phyloP scores from a whole-genome alignment of 1,140 invertebrate species.

The Scaptodrosophila lebanonensis region DNA sequence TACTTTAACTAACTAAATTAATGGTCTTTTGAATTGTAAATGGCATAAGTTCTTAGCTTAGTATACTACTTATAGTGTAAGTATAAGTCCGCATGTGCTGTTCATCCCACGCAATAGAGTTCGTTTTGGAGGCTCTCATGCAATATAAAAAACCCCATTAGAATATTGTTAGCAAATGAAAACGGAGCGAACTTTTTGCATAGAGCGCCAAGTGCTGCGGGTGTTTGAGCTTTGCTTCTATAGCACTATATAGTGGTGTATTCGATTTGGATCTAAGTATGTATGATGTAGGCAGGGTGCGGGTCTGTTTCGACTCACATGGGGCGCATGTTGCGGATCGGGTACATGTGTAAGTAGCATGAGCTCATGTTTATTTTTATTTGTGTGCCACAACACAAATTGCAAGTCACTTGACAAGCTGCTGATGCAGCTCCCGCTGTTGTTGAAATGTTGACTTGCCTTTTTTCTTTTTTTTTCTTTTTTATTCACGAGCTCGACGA shows the following conservation, averaged over 20 bases:
- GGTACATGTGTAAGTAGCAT: slow-evolving; percentile 59
- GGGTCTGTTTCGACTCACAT: too few relatives aligned
- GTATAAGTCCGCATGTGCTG: too few relatives aligned
- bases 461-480: slow-evolving; percentile 33
- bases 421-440: slow-evolving; percentile 77
- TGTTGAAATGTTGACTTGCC: slow-evolving; percentile 77
- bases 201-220: slow-evolving; percentile 65
- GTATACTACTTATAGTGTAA: too few relatives aligned
- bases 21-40: too few relatives aligned
- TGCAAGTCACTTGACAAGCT: slow-evolving; percentile 77
- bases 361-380: slow-evolving; percentile 77
- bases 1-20: too few relatives aligned
- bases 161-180: slow-evolving; percentile 33
- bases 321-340: slow-evolving; percentile 6
- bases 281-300: slow-evolving; percentile 22
- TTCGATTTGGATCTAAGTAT: slow-evolving; percentile 53
- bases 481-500: slow-evolving; percentile 46
- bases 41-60: too few relatives aligned
- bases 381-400: slow-evolving; percentile 70
- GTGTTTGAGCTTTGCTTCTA: slow-evolving; percentile 50
- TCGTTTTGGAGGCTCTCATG: too few relatives aligned
- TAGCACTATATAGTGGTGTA: slow-evolving; percentile 10
- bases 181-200: too few relatives aligned
- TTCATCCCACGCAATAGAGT: too few relatives aligned
- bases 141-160: too few relatives aligned